Percentiles rank a stretch among this genome's conserved stretches.
Conservation (phyloP, 2,113 vertebrate species). For the Epinephelus moara region DNA sequence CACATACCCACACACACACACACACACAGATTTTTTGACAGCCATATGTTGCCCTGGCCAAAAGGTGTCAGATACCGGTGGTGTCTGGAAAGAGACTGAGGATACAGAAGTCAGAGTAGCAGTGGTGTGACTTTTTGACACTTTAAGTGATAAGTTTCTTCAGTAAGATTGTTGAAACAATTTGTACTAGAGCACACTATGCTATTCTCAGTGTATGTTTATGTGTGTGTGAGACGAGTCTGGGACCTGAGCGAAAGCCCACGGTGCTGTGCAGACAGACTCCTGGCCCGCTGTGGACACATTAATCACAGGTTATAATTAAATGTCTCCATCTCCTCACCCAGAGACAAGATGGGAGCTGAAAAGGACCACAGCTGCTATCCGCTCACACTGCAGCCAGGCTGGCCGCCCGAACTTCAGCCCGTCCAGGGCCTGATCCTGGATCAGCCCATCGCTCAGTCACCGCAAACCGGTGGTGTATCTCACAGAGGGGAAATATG, state of each 20-base stretch:
- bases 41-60: slow-evolving; percentile 64
- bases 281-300: slow-evolving; percentile 47
- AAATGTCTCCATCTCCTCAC: slow-evolving; percentile 70
- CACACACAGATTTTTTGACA: slow-evolving; percentile 36
- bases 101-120: slow-evolving; percentile 23
- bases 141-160: slow-evolving; percentile 33
- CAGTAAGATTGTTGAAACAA: neutral
- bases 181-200: neutral
- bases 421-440: slow-evolving; percentile 29
- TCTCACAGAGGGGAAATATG: neutral
- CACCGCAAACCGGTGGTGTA: neutral
- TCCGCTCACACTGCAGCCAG: slow-evolving; percentile 17
- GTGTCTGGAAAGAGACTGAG: slow-evolving; percentile 33
- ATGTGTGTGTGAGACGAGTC: slow-evolving; percentile 13
- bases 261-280: slow-evolving; percentile 34
- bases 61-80: slow-evolving; percentile 53
- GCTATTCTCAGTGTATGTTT: neutral
- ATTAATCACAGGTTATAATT: slow-evolving; percentile 76
- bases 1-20: slow-evolving; percentile 1
- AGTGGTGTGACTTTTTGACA: slow-evolving; percentile 46
- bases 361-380: slow-evolving; percentile 48
- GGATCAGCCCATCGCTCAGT: slow-evolving; percentile 29
- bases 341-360: slow-evolving; percentile 53
- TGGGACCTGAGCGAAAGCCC: slow-evolving; percentile 37
- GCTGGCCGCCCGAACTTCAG: slow-evolving; percentile 12